Base-by-base conservation (phyloP, 1,140 invertebrate genomes). In the Radopholus similis region DNA sequence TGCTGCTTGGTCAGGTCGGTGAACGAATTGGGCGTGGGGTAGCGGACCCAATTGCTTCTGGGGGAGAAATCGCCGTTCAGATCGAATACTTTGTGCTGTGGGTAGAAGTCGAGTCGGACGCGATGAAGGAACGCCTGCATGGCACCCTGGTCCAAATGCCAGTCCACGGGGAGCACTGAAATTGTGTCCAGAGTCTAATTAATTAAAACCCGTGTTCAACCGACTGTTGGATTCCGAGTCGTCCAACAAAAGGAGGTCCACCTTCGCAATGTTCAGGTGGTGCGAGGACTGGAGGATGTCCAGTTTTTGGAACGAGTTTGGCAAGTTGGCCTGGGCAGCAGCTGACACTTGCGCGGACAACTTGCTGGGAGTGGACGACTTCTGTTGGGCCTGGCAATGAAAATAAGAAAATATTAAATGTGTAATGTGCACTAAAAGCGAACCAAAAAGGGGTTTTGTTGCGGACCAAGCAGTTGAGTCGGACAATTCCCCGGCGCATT, bases 251-350 rank as follows among this genome's bases (percentile, higher is more conserved):
- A 98, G 95, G 44, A 98, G 86, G 85, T 97, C 92, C 77, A 98
- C 92, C 78, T 91, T 88, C 57, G 92, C 90, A 67, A 91, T 92
- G 64, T 93, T 87, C 81, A 98, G 89, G 85, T 99, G 95, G 86
- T 96, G 95, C 0, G 94, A 97, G 0, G 95, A 97, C 86, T 97
- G 94, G 5, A 90, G 85, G 32, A 99, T 92, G 86, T 98, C 94
- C 85, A 91, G 47, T 13, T 59, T 40, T 26, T 66, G 56, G 21
- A 75, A 72, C n/a, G 37, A n/a, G n/a, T n/a, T n/a, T n/a, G n/a
- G n/a, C n/a, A n/a, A n/a, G n/a, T n/a, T n/a, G n/a, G n/a, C n/a
- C n/a, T n/a, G n/a, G n/a, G n/a, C 54, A 8, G 34, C 47, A 40
- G 37, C 18, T 9, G 55, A 23, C n/a, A 40, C 28, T 34, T 15